Conservation (phyloP, 2,888 invertebrate genomes). For the Phaedon cochleariae region DNA sequence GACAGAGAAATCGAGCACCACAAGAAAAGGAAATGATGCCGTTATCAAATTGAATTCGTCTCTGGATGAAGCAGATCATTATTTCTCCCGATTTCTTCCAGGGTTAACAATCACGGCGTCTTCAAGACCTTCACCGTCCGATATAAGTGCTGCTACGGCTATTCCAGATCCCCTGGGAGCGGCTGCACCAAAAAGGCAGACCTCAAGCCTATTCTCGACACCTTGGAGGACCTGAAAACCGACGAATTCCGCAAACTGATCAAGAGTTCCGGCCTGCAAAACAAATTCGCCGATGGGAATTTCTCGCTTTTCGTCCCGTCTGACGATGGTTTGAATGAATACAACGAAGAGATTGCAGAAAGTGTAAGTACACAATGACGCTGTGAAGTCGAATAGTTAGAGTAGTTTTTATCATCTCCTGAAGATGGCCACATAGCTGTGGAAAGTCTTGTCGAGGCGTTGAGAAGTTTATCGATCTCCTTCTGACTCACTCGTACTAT, state of each 20-base stretch:
- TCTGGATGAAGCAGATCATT: too few relatives aligned
- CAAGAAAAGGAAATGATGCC: too few relatives aligned
- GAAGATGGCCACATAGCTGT: too few relatives aligned
- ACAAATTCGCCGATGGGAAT: slow-evolving; percentile 64
- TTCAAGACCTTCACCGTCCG: slow-evolving; percentile 70
- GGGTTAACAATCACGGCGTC: slow-evolving; percentile 67
- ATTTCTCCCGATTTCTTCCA: too few relatives aligned
- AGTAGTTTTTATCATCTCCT: too few relatives aligned
- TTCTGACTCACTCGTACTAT: background rate
- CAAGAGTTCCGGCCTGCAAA: slow-evolving; percentile 64
- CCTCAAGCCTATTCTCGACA: slow-evolving; percentile 66
- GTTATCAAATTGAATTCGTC: too few relatives aligned
- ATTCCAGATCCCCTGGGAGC: slow-evolving; percentile 59
- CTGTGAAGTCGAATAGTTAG: too few relatives aligned
- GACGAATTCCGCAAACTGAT: slow-evolving; percentile 68
- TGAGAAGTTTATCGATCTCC: background rate
- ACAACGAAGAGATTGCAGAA: slow-evolving; percentile 65
- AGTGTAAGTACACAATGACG: slow-evolving; percentile 61
- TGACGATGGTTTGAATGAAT: slow-evolving; percentile 69
- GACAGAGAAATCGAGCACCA: too few relatives aligned
- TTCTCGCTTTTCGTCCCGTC: slow-evolving; percentile 71
- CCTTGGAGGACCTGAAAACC: slow-evolving; percentile 67
- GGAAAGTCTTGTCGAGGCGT: background rate
- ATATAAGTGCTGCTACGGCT: slow-evolving; percentile 76
- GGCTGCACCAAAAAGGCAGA: slow-evolving; percentile 64